A percentile compares a stretch with the other conserved stretches of the same genome.
Conservation (phyloP, 2,113 vertebrate species). For the Brachirus orientalis region DNA sequence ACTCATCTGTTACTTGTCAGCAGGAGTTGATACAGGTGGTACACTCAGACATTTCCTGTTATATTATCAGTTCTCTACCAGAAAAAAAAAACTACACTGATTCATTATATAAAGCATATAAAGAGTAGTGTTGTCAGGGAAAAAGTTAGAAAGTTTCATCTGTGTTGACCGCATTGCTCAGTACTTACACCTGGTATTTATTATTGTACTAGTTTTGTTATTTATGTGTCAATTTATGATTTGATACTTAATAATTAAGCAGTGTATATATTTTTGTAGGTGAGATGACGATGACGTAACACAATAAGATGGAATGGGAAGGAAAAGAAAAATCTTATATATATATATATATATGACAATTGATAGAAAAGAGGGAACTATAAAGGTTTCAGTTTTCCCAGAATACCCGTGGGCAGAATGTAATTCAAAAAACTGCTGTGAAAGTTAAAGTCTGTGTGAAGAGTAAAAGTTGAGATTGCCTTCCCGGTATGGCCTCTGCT, state of each 20-base stretch:
- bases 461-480: neutral
- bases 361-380: too few relatives aligned
- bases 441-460: neutral
- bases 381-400: too few relatives aligned
- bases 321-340: too few relatives aligned
- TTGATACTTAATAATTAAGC: too few relatives aligned
- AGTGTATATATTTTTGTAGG: too few relatives aligned
- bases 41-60: neutral
- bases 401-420: too few relatives aligned
- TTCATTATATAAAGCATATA: neutral
- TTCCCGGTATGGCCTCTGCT: neutral
- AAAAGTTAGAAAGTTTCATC: conserved; percentile 4
- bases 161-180: neutral
- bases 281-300: too few relatives aligned
- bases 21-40: conserved; percentile 23
- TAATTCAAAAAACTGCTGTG: too few relatives aligned
- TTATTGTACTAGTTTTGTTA: neutral
- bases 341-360: too few relatives aligned
- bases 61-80: neutral
- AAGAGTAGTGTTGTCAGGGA: neutral
- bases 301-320: too few relatives aligned
- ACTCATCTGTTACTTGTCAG: conserved; percentile 20
- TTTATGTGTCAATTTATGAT: too few relatives aligned
- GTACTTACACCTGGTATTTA: neutral
- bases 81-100: neutral